Evolutionary conservation across 1,140 invertebrate species (phyloP), one percentile per base, ranked within the genome.

Genomic region (Patella vulgata): DNA sequence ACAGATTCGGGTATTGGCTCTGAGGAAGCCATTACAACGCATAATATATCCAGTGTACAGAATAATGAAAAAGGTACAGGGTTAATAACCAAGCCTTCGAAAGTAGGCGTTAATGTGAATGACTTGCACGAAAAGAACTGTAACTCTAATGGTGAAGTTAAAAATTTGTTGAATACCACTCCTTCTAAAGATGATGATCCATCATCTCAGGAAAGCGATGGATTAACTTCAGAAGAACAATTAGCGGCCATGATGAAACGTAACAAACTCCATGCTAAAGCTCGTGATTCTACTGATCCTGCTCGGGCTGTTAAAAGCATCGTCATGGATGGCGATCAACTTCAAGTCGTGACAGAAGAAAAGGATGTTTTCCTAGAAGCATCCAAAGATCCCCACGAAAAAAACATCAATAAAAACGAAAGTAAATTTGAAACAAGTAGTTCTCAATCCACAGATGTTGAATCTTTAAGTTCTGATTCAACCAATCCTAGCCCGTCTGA

Each of bases 291-390:
- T 53, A 25, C 36, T 8, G 54, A 62, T 57, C 63, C 66, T 6
- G 57, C 52, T 56, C 53, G 36, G 14, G 33, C 48, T 9, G 58
- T 79, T 9, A 69, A 82, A 1, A 81, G 78, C 55, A 81, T 83
- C 42, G 79, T 82, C 63, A 82, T 83, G 75, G 73, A 82, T 12
- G 82, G 80, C 25, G 82, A 83, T 56, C 81, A 77, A 47, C 62
- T 83, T n/a, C 74, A 79, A 25, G 75, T 83, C 21, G 74, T 80
- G 2, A 80, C 80, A 19, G 80, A 83, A 52, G 76, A 80, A 40
- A 30, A 74, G 12, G 78, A 73, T 17, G 68, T 69, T 52, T 61
- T 42, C 19, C 17, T 39, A 11, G 48, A 63, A 30, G 39, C 55
- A 19, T 55, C 59, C 31, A 60, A 65, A 42, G 39, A 33, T 19